phyloP scores from a whole-genome alignment of 23 tunicate genomes.

The Corella eumyota region DNA sequence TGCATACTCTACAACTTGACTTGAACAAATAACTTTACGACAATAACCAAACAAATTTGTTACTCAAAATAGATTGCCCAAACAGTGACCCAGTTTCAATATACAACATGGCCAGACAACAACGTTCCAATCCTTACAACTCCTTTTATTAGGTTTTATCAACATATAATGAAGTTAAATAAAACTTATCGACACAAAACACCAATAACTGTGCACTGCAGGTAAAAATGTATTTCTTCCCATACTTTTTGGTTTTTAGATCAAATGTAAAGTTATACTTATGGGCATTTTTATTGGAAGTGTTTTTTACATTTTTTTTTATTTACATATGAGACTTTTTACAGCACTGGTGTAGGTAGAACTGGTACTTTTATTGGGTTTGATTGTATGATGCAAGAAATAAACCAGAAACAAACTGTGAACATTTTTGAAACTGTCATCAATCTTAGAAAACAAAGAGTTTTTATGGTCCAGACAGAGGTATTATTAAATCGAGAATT shows the following conservation, averaged over 20 bases:
- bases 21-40: too few species aligned
- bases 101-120: conserved; percentile 57
- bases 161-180: not conserved
- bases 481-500: not conserved
- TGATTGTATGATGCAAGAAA: conserved; percentile 29
- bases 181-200: not conserved
- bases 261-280: too few species aligned
- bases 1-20: too few species aligned
- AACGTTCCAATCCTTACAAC: conserved; percentile 34
- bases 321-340: too few species aligned
- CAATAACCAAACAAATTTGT: too few species aligned
- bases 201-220: conserved; percentile 44
- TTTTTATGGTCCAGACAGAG: conserved; percentile 40
- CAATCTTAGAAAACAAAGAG: conserved; percentile 40
- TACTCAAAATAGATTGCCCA: not conserved
- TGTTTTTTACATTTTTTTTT: too few species aligned
- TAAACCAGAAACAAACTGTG: conserved; percentile 5
- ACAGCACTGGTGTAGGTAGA: conserved; percentile 71
- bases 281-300: too few species aligned
- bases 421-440: conserved; percentile 20
- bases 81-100: conserved; percentile 32
- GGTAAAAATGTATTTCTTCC: not conserved
- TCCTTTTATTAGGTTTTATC: conserved; percentile 12
- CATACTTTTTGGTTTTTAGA: too few species aligned
- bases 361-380: conserved; percentile 47